Evolutionary conservation across 1,140 invertebrate species (phyloP).

Genomic region (Planococcus citri): DNA sequence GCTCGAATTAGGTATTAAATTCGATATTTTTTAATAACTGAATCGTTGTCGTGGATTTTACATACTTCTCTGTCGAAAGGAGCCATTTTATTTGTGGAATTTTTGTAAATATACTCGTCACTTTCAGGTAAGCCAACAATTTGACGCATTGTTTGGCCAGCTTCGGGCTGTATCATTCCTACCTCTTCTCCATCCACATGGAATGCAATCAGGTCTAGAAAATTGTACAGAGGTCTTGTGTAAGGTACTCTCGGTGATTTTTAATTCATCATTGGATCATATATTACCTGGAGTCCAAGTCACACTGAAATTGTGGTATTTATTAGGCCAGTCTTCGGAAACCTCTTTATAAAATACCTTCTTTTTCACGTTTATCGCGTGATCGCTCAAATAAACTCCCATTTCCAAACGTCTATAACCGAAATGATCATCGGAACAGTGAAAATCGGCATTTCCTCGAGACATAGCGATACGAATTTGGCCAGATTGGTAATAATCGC

Average conservation of each 20-base stretch:
- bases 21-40: too few relatives aligned
- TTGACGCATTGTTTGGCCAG: not conserved
- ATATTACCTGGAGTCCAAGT: slow-evolving; percentile 45
- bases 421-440: slow-evolving; percentile 21
- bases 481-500: slow-evolving; percentile 26
- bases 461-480: slow-evolving; percentile 25
- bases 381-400: slow-evolving; percentile 25
- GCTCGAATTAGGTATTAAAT: too few relatives aligned
- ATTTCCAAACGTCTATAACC: slow-evolving; percentile 23
- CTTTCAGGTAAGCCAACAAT: not conserved
- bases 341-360: slow-evolving; percentile 16
- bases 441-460: slow-evolving; percentile 25
- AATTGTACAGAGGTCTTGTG: not conserved
- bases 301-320: slow-evolving; percentile 46
- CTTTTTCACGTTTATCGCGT: slow-evolving; percentile 16
- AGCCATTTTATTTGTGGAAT: not conserved
- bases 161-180: not conserved
- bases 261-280: not conserved
- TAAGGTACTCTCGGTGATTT: too few relatives aligned
- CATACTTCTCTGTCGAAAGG: not conserved
- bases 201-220: not conserved
- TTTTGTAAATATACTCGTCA: not conserved
- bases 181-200: not conserved
- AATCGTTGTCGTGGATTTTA: too few relatives aligned
- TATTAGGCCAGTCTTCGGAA: slow-evolving; percentile 38